Conservation (phyloP, 2,797 vertebrate genomes). For the Tragopan temminckii region DNA sequence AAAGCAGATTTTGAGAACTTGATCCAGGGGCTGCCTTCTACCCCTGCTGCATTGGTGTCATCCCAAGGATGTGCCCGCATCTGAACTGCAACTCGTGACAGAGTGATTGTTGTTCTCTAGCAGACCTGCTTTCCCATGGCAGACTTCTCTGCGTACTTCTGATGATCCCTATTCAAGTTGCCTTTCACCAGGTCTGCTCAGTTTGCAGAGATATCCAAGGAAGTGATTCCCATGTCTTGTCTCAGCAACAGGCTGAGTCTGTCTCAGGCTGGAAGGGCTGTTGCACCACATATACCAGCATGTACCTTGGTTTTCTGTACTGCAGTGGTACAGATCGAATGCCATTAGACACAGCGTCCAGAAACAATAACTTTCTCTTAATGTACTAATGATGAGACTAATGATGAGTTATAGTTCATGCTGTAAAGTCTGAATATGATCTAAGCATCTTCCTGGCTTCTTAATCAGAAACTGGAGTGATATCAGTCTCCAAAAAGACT, state of each 20-base stretch:
- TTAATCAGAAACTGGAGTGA: background rate
- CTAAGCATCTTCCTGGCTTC: background rate
- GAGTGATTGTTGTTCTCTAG: background rate
- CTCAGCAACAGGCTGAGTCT: background rate
- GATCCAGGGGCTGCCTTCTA: background rate
- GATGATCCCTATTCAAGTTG: background rate
- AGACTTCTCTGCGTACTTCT: background rate
- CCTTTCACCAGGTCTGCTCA: background rate
- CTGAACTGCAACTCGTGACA: background rate
- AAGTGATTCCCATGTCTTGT: background rate
- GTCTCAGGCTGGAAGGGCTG: background rate
- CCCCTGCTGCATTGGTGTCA: background rate
- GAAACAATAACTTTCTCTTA: background rate
- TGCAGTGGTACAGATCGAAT: too few species aligned
- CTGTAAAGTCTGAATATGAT: background rate
- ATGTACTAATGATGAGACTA: background rate
- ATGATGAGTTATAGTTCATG: background rate
- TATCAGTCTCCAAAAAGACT: background rate
- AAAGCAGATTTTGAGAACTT: background rate
- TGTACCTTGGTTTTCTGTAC: background rate
- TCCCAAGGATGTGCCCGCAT: background rate
- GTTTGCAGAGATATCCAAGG: background rate
- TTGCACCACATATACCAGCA: accelerated
- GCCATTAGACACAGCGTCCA: background rate
- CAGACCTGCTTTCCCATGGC: background rate